Base-by-base conservation (phyloP, 2,888 invertebrate species). In the Sericinus montela region DNA sequence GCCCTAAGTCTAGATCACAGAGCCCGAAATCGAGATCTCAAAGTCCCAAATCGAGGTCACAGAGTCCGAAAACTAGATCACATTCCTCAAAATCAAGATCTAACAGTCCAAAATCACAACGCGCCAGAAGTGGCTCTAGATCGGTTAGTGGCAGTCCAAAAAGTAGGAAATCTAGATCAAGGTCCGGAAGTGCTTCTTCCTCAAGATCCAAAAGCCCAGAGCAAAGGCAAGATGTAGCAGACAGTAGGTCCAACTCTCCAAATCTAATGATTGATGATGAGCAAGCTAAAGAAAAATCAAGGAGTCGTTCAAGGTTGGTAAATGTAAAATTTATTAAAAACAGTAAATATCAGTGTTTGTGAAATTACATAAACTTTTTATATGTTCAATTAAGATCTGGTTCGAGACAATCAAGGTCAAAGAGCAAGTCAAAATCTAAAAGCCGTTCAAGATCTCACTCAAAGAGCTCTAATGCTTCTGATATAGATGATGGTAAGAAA, bases 211-310 rank as follows among this genome's bases (percentile, higher is more conserved):
- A 80, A 48, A 82, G 83, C 55, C 81, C 81, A 2, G 73, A 60
- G 7, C 65, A 65, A 1, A 69, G 72, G 42, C 79, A 74, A 23
- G 76, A 80, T 58, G 73, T 67, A 0, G 75, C 77, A 28, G 89
- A 88, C 45, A 89, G 89, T 54, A 69, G 88, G 46, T 91, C 91
- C 0, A 90, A 89, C 52, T 88, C 90, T 1, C 90, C 90, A 0
- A 86, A 87, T 58, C 75, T 89, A 9, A 89, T 89, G 86, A 89
- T 89, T 59, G 89, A 89, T 66, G 89, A 88, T 74, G 80, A 67
- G n/a, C 68, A 72, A 30, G 66, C 62, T 14, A 83, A 83, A 39
- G 77, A 73, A 2, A 85, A 84, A 53, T 74, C 85, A 0, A 80
- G 76, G 45, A 87, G 84, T 54, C 67, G 82, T 52, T 85, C 86